Percentiles rank a stretch among this genome's conserved stretches.
phyloP scores from a whole-genome alignment of 35 echinoderm and acorn worm species.

The Heliocidaris erythrogramma region DNA sequence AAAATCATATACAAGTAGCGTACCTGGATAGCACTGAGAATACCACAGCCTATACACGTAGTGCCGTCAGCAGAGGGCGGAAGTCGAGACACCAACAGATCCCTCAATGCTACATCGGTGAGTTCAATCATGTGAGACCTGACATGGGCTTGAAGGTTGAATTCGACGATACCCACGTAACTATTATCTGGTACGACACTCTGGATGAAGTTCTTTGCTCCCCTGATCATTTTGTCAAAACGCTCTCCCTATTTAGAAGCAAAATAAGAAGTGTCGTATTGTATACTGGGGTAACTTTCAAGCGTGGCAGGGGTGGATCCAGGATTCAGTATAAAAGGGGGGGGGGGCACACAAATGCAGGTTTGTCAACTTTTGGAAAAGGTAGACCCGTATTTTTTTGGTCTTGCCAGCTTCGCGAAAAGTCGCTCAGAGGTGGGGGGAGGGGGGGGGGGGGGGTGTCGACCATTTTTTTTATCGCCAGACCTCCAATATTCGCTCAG shows the following conservation, averaged over 20 bases:
- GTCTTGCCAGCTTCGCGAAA: no score
- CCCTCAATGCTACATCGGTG: neutral
- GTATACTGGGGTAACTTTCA: no score
- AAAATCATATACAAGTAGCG: neutral
- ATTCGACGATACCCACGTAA: neutral
- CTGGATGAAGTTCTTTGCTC: neutral
- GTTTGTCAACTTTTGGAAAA: no score
- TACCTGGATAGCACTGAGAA: neutral
- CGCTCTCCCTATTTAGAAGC: neutral
- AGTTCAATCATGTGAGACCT: neutral
- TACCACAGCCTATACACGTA: neutral
- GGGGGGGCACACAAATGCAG: no score
- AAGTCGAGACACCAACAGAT: neutral
- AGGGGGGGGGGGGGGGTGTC: no score
- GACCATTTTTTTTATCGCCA: no score
- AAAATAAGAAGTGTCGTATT: no score
- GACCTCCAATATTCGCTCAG: no score
- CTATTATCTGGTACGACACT: neutral
- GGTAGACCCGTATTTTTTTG: no score
- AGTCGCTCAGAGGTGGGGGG: no score
- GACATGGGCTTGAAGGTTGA: neutral
- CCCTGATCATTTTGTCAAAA: neutral
- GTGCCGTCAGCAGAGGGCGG: neutral
- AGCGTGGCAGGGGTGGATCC: no score
- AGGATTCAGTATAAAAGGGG: no score